Conservation (phyloP, 2,888 invertebrate genomes). For the Acanthosepion lycidas region DNA sequence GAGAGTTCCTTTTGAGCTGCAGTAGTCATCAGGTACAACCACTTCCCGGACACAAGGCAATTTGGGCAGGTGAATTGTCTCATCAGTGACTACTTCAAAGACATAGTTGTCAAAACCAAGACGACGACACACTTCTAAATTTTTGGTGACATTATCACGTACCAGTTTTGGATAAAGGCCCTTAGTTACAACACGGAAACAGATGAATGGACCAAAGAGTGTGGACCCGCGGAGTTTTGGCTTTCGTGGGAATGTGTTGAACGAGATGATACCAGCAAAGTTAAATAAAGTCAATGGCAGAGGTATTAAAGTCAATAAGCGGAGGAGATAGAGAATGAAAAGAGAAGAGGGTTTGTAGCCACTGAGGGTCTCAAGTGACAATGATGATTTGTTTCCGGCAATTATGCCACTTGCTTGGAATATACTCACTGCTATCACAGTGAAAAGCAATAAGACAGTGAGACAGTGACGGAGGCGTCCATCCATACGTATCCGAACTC, state of each 20-base stretch:
- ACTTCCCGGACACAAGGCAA: constrained; percentile 54
- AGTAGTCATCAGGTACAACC: constrained; percentile 54
- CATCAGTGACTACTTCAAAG: constrained; percentile 64
- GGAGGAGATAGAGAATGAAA: constrained; percentile 57
- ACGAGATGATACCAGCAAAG: constrained; percentile 56
- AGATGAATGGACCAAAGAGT: constrained; percentile 59
- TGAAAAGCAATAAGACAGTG: constrained; percentile 41
- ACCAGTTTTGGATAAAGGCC: constrained; percentile 61
- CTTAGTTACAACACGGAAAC: constrained; percentile 62
- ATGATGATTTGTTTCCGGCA: background rate
- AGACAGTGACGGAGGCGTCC: constrained; percentile 33
- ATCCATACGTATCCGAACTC: constrained; percentile 44
- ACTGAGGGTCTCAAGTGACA: background rate
- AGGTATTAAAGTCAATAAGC: constrained; percentile 60
- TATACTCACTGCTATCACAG: constrained; percentile 44
- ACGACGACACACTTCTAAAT: constrained; percentile 59
- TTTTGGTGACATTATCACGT: constrained; percentile 59
- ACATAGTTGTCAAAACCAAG: constrained; percentile 63
- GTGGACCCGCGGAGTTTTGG: constrained; percentile 52
- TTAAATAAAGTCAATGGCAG: constrained; percentile 66
- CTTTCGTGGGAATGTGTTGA: constrained; percentile 53
- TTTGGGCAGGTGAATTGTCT: constrained; percentile 57
- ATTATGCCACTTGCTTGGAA: constrained; percentile 40
- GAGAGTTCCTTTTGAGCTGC: constrained; percentile 53
- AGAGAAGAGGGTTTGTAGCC: constrained; percentile 47